Conservation (phyloP, 2,888 invertebrate genomes). For the Eueremaeus valkanovi region DNA sequence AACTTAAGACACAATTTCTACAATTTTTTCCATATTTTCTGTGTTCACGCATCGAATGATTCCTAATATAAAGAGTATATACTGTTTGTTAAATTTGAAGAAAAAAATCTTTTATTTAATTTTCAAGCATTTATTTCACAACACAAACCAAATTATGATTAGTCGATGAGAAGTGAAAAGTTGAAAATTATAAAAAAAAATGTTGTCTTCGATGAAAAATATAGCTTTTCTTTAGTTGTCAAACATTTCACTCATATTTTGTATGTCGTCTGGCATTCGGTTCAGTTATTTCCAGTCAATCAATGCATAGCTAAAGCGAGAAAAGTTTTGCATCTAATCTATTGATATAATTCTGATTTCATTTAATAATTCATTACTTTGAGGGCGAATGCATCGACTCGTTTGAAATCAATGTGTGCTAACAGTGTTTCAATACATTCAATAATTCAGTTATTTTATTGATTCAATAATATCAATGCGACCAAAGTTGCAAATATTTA, state of each 20-base stretch:
- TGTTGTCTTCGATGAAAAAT: not conserved
- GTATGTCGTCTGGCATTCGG: not conserved
- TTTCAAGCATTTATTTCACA: not conserved
- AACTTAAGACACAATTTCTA: not conserved
- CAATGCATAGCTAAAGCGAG: not conserved
- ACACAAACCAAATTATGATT: constrained; percentile 1
- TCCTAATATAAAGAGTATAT: not conserved
- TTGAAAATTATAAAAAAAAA: not conserved
- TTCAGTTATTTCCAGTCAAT: not conserved
- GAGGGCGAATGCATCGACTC: no score
- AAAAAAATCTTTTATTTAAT: not conserved
- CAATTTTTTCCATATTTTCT: not conserved
- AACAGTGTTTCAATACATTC: not conserved
- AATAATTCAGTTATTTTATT: not conserved
- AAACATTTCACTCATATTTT: not conserved
- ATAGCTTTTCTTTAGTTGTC: not conserved
- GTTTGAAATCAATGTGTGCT: no score
- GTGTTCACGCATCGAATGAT: not conserved
- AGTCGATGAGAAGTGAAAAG: not conserved
- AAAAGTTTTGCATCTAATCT: not conserved
- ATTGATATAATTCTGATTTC: no score
- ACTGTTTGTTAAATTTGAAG: not conserved
- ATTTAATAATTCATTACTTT: no score
- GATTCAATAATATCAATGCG: not conserved
- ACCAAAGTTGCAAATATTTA: not conserved